phyloP scores from a whole-genome alignment of 2,113 vertebrate genomes.

The Egretta garzetta region DNA sequence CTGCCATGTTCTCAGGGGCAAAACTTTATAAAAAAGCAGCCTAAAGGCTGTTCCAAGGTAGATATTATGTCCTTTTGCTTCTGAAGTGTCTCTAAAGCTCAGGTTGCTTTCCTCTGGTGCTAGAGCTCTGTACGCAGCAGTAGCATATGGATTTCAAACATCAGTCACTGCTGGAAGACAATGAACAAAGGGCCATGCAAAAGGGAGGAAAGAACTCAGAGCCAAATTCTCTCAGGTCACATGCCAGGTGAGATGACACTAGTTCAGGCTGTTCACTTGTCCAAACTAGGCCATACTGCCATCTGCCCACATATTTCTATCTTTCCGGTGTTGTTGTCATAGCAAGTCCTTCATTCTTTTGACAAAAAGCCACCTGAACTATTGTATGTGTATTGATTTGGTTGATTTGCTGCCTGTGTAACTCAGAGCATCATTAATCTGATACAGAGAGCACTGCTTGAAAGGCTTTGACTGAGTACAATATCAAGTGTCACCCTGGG shows the following conservation, averaged over 20 bases:
- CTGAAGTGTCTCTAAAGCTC: not conserved
- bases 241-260: constrained; percentile 61
- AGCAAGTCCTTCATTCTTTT: constrained; percentile 68
- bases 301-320: constrained; percentile 64
- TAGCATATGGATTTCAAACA: constrained; percentile 39
- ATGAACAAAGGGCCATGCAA: constrained; percentile 52
- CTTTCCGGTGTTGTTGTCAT: constrained; percentile 59
- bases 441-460: constrained; percentile 49
- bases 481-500: constrained; percentile 51
- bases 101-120: constrained; percentile 1
- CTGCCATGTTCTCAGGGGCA: not conserved
- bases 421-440: constrained; percentile 65
- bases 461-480: constrained; percentile 54
- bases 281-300: constrained; percentile 28
- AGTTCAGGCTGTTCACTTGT: constrained; percentile 37
- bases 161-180: constrained; percentile 27
- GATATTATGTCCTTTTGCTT: not conserved
- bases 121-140: not conserved
- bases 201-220: constrained; percentile 39
- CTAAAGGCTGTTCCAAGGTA: not conserved
- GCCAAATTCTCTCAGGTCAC: constrained; percentile 52
- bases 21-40: not conserved
- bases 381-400: constrained; percentile 57
- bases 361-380: constrained; percentile 57
- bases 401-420: constrained; percentile 69